Conservation (phyloP, 2,113 vertebrate genomes). For the Salvator merianae region DNA sequence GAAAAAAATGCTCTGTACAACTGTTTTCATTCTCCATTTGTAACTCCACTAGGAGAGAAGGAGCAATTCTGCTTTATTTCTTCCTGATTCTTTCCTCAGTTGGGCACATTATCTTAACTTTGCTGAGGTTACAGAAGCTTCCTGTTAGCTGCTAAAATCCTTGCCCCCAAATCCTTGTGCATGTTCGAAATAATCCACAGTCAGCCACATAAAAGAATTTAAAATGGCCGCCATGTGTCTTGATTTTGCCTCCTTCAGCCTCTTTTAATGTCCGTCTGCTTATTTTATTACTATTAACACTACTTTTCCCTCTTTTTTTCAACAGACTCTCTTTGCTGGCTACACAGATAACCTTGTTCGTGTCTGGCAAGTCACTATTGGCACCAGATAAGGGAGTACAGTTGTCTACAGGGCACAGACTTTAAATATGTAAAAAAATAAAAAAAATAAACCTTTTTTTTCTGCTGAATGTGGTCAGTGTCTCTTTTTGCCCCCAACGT, state of each 20-base stretch:
- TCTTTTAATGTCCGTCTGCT: too few relatives aligned
- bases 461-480: background rate
- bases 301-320: background rate
- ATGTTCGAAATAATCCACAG: background rate
- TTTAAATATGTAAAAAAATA: slow-evolving; percentile 49
- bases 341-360: slow-evolving; percentile 96
- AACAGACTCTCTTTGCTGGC: slow-evolving; percentile 92
- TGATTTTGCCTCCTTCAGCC: background rate
- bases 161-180: background rate
- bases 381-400: slow-evolving; percentile 81
- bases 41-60: background rate
- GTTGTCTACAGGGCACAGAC: fast-evolving
- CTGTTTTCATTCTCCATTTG: background rate
- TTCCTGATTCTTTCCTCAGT: background rate
- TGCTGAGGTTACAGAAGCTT: background rate
- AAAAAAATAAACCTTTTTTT: slow-evolving; percentile 33
- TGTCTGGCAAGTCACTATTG: slow-evolving; percentile 97
- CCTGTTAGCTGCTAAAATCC: too few relatives aligned
- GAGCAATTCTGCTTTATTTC: background rate
- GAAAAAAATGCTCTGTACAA: too few relatives aligned
- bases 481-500: background rate
- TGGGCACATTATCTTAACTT: background rate
- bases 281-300: background rate
- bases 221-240: background rate
- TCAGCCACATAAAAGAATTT: background rate